Evolutionary conservation across 2,888 invertebrate species (phyloP).

Genomic region (Epinotia brunnichana): DNA sequence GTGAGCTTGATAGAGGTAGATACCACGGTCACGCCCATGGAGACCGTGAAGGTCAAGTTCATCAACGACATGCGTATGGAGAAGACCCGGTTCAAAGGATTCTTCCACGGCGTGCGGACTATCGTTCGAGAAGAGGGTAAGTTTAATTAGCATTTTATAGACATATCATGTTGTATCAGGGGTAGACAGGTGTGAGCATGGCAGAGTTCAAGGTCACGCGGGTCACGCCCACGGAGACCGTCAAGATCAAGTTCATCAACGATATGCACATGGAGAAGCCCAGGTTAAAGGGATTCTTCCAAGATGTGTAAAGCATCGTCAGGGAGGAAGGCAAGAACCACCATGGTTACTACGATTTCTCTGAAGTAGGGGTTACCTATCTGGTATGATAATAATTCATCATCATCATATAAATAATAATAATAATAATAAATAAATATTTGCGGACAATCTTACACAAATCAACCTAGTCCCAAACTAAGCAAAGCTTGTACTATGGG

Average conservation of each 20-base stretch:
- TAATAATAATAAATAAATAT: too few species aligned
- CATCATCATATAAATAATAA: too few species aligned
- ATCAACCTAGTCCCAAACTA: too few species aligned
- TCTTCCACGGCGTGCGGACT: constrained; percentile 94
- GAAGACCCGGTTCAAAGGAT: constrained; percentile 95
- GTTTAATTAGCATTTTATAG: constrained; percentile 35
- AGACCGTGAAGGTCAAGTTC: constrained; percentile 99
- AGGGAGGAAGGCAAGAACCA: constrained; percentile 88
- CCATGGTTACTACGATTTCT: too few species aligned
- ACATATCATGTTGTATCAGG: background rate
- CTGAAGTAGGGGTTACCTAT: too few species aligned
- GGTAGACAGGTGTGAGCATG: constrained; percentile 94
- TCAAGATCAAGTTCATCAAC: constrained; percentile 99
- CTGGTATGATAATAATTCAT: too few species aligned
- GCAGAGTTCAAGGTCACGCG: constrained; percentile 98
- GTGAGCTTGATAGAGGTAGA: too few species aligned
- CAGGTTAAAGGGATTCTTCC: constrained; percentile 78
- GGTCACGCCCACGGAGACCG: constrained; percentile 99
- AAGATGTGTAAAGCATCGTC: background rate
- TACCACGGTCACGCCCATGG: constrained; percentile 99
- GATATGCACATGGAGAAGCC: constrained; percentile 97
- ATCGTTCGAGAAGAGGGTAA: constrained; percentile 93
- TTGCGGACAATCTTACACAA: too few species aligned
- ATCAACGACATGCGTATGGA: constrained; percentile 97
- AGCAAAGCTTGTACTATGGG: too few species aligned